Evolutionary conservation across 2,113 vertebrate species (phyloP).

Genomic region (Stomatorhinus ivindoensis): DNA sequence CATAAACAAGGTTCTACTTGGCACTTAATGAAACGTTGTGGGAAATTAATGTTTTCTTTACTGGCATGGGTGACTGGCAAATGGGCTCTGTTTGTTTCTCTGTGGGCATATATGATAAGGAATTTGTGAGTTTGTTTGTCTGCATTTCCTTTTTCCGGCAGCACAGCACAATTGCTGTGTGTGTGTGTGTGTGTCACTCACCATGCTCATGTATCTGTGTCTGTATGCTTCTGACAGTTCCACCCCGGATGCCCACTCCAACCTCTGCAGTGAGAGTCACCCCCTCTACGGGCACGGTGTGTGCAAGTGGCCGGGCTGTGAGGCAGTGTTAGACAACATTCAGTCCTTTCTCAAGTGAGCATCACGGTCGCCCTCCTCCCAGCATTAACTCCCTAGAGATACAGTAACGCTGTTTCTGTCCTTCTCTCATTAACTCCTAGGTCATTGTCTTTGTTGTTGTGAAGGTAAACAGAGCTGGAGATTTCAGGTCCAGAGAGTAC

Average conservation of each 20-base stretch:
- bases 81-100: conserved; percentile 8
- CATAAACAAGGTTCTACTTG: conserved; percentile 6
- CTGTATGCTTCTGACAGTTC: conserved; percentile 53
- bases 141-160: neutral
- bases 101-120: neutral
- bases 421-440: neutral
- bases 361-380: neutral
- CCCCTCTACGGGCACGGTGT: conserved; percentile 92
- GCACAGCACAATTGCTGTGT: neutral
- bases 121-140: conserved; percentile 12
- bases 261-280: conserved; percentile 57
- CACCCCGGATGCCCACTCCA: conserved; percentile 70
- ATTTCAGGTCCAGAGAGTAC: too few relatives aligned
- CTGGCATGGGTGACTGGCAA: conserved; percentile 1
- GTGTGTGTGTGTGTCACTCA: neutral
- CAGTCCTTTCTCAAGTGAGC: conserved; percentile 95
- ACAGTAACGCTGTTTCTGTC: neutral
- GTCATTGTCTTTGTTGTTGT: neutral
- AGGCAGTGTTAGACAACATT: conserved; percentile 92
- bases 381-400: neutral
- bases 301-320: conserved; percentile 97
- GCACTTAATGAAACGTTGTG: conserved; percentile 13
- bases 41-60: conserved; percentile 13
- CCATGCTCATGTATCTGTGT: conserved; percentile 12
- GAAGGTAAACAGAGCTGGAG: neutral